These are phyloP conservation scores for Trichechus manatus DNA, from an alignment of 2,113 vertebrate species.

Conservation along the genomic window DNA sequence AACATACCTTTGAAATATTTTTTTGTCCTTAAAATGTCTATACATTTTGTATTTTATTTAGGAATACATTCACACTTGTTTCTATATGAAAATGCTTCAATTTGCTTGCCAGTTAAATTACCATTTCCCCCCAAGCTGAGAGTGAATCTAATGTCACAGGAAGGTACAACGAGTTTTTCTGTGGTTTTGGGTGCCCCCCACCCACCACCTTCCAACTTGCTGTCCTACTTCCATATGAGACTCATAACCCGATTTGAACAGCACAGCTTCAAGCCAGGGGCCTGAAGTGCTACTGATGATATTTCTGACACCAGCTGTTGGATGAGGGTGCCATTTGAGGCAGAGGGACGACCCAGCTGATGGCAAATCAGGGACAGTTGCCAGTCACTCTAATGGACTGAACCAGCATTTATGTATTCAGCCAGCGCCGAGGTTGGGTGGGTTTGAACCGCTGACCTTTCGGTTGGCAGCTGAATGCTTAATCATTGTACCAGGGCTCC, in stretches of 20 bases:
- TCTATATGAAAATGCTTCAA: background rate
- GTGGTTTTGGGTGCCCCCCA: background rate
- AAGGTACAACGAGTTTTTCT: background rate
- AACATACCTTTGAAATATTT: background rate
- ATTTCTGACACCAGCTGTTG: background rate
- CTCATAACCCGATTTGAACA: background rate
- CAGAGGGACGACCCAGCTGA: background rate
- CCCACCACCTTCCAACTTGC: background rate
- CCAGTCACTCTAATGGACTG: background rate
- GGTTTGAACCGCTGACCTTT: background rate
- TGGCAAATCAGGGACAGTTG: background rate
- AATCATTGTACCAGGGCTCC: background rate
- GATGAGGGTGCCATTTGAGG: background rate
- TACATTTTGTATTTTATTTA: background rate
- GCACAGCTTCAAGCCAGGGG: background rate
- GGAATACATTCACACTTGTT: background rate
- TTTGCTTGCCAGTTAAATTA: background rate
- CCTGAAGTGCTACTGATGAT: background rate
- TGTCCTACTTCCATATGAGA: background rate
- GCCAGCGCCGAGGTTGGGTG: background rate
- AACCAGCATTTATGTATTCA: background rate
- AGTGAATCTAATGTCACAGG: background rate
- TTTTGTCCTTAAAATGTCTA: background rate
- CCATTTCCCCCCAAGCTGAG: too few species aligned
- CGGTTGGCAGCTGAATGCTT: background rate